These are phyloP conservation scores for Hormiphora californensis DNA, from an alignment of 37 sponge, comb jelly and placozoan genomes.

Conservation along the genomic window DNA sequence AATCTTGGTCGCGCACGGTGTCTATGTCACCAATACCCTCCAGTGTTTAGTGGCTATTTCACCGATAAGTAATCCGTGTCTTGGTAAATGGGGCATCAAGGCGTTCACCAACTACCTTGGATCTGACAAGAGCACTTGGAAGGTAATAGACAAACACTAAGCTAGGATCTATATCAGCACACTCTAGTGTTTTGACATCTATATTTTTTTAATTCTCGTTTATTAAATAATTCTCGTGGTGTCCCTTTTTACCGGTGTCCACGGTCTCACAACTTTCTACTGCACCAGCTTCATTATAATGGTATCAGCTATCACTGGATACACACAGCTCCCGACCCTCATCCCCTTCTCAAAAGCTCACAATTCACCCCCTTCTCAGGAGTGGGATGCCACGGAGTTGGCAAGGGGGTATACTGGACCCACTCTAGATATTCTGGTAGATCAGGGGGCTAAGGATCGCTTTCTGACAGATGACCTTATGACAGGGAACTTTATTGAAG, in stretches of 20 bases:
- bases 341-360: too few species aligned
- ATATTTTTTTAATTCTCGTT: not conserved
- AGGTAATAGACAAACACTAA: too few species aligned
- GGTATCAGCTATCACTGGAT: too few species aligned
- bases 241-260: conserved; percentile 14
- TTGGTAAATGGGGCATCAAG: conserved; percentile 86
- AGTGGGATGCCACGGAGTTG: conserved; percentile 36
- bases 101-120: conserved; percentile 89
- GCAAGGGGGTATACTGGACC: not conserved
- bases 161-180: too few species aligned
- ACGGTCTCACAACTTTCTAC: conserved; percentile 66
- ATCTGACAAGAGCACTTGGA: conserved; percentile 67
- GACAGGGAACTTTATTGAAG: conserved; percentile 76
- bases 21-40: too few species aligned
- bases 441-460: conserved; percentile 2
- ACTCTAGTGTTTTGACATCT: too few species aligned
- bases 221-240: not conserved
- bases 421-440: not conserved
- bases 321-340: too few species aligned
- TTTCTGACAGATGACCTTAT: conserved; percentile 63
- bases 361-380: too few species aligned
- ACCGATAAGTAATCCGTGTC: conserved; percentile 86
- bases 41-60: conserved; percentile 86
- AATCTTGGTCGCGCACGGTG: too few species aligned
- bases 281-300: too few species aligned